These are phyloP conservation scores for Ganaspis sp. DNA, from an alignment of 1,140 invertebrate species.

Conservation along the genomic window DNA sequence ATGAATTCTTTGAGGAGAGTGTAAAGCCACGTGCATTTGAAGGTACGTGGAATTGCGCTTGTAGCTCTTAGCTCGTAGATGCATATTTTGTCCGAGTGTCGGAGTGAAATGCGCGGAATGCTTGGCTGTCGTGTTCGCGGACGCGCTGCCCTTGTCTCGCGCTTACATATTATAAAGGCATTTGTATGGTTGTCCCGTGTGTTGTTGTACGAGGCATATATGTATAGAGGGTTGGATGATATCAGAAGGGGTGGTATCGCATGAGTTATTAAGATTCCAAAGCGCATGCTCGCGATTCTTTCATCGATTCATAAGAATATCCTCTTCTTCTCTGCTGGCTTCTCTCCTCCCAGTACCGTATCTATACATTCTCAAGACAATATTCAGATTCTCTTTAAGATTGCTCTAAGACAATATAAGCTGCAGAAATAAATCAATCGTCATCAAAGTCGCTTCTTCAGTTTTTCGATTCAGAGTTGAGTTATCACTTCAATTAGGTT, in stretches of 20 bases:
- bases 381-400: background rate
- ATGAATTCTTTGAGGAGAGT: background rate
- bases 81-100: slow-evolving; percentile 25
- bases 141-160: slow-evolving; percentile 55
- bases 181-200: slow-evolving; percentile 44
- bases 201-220: slow-evolving; percentile 41
- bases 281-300: slow-evolving; percentile 74
- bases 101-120: slow-evolving; percentile 50
- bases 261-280: slow-evolving; percentile 74
- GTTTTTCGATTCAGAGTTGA: no score
- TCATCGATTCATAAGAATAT: slow-evolving; percentile 76
- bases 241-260: slow-evolving; percentile 63
- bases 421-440: no score
- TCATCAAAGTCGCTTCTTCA: no score
- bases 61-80: slow-evolving; percentile 23
- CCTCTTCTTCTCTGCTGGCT: slow-evolving; percentile 64
- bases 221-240: slow-evolving; percentile 42
- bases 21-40: background rate
- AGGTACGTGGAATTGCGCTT: background rate
- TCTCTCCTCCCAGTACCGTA: slow-evolving; percentile 56
- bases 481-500: no score
- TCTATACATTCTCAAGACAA: slow-evolving; percentile 40
- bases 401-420: no score
- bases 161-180: slow-evolving; percentile 58
- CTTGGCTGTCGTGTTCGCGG: slow-evolving; percentile 54